Evolutionary conservation across 1,140 invertebrate genomes (phyloP), one percentile per base, ranked within the genome.

Genomic region (Philopotamus ludificatus): DNA sequence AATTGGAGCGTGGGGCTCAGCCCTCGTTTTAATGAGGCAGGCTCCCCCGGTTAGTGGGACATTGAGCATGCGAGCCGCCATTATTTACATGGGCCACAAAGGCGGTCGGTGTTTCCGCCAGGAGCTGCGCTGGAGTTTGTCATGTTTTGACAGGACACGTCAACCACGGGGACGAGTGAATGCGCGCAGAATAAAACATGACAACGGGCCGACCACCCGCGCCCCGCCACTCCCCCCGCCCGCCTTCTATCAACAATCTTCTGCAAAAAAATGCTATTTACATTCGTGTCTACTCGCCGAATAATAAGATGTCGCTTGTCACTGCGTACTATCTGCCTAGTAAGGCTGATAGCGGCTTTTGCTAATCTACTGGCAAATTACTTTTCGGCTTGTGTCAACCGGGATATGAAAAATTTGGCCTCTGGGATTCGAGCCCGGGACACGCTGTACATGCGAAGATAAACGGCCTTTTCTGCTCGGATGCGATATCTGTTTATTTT

Each of bases 61-160:
- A 47, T 12, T 47, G 8, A 8, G 18, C 44, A 47, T 47, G 44
- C 8, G 41, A 44, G 41, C 23, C 42, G 10, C 21, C 57, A 47
- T 60, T 60, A 60, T 47, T 60, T 26, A 58, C 2, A 22, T 25
- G 26, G 15, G 12, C 41, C 42, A 47, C 25, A 60, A 57, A 57
- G 53, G 21, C n/a, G 3, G 3, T 25, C 21, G n/a, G 12, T 10
- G 55, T 18, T 44, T 20, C 3, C 10, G 21, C 15, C 12, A 18
- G 25, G 1, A 15, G 15, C 41, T 39, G n/a, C 39, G 55, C 16
- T 41, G 26, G 15, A 25, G 39, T 53, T 41, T 65, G 63, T 65
- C 63, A 18, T 65, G 51, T 65, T 65, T 65, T 65, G 63, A 65
- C 63, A 65, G 63, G 51, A n/a, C 39, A 44, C 22, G 63, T 65